phyloP scores from a whole-genome alignment of 2,888 invertebrate genomes.

The Heteropelma amictum region DNA sequence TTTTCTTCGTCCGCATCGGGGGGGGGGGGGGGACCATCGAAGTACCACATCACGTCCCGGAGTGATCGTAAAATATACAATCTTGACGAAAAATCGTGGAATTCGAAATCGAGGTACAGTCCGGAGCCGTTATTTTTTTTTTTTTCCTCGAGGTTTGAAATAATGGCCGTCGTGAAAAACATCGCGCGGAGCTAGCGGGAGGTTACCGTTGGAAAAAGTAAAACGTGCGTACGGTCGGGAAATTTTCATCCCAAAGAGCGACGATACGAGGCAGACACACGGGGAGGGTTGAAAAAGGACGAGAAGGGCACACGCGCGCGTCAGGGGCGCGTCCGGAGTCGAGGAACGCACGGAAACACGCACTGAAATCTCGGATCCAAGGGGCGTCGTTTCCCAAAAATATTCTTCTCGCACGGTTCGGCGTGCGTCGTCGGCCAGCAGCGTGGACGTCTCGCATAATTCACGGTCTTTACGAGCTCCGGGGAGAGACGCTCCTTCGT shows the following conservation, averaged over 20 bases:
- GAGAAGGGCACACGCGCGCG: too few relatives aligned
- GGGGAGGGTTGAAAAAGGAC: not conserved
- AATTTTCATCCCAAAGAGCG: slow-evolving; percentile 22
- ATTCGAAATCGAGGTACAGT: slow-evolving; percentile 9
- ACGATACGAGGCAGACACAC: not conserved
- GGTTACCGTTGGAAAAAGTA: slow-evolving; percentile 48
- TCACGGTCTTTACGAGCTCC: slow-evolving; percentile 67
- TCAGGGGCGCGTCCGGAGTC: not conserved
- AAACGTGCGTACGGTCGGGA: slow-evolving; percentile 27
- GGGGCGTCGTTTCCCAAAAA: slow-evolving; percentile 13
- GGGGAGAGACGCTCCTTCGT: slow-evolving; percentile 15
- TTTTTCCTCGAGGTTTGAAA: slow-evolving; percentile 3
- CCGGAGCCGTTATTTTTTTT: slow-evolving; percentile 18
- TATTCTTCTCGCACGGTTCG: too few relatives aligned
- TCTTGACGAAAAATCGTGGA: slow-evolving; percentile 25
- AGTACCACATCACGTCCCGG: not conserved
- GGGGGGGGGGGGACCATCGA: not conserved
- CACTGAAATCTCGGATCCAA: too few relatives aligned
- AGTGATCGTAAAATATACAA: not conserved
- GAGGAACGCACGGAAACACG: not conserved
- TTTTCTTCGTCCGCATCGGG: not conserved
- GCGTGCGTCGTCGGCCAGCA: slow-evolving; percentile 17
- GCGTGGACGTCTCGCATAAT: slow-evolving; percentile 61
- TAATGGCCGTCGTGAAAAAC: not conserved
- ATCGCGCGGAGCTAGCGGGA: too few relatives aligned